Conservation (phyloP, 2,797 vertebrate species). For the Nannoperca obscura region DNA sequence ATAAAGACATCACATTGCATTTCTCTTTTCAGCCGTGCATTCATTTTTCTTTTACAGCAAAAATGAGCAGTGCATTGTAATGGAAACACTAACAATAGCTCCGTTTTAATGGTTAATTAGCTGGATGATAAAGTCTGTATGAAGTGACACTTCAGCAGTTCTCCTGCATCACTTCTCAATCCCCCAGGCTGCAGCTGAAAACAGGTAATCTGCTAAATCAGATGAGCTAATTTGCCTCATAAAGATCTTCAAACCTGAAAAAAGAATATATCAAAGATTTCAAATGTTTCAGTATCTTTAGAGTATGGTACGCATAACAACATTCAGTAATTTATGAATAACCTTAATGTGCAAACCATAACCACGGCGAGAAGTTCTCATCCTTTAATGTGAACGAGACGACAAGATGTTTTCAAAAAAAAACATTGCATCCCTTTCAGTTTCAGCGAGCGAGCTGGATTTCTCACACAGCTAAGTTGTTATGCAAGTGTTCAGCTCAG, state of each 20-base stretch:
- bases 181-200: conserved; percentile 36
- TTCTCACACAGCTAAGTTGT: conserved; percentile 66
- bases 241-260: conserved; percentile 47
- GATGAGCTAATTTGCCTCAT: conserved; percentile 41
- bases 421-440: conserved; percentile 42
- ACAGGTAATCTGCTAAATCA: conserved; percentile 51
- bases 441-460: conserved; percentile 40
- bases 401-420: conserved; percentile 63
- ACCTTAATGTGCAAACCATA: conserved; percentile 50
- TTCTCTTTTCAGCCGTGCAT: neutral
- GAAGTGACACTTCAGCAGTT: conserved; percentile 46
- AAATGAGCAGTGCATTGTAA: neutral
- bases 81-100: conserved; percentile 25
- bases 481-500: conserved; percentile 73
- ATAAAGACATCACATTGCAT: neutral
- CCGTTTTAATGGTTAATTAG: conserved; percentile 37
- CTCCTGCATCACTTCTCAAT: conserved; percentile 12
- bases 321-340: conserved; percentile 60
- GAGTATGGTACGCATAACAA: conserved; percentile 32
- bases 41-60: neutral
- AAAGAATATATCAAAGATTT: conserved; percentile 24
- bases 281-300: conserved; percentile 29
- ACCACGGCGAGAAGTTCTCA: conserved; percentile 42
- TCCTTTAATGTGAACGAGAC: conserved; percentile 63
- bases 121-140: conserved; percentile 41